Percentiles rank a stretch among this genome's conserved stretches.
Evolutionary conservation across 2,888 invertebrate species (phyloP).

Genomic region (Rapana venosa): DNA sequence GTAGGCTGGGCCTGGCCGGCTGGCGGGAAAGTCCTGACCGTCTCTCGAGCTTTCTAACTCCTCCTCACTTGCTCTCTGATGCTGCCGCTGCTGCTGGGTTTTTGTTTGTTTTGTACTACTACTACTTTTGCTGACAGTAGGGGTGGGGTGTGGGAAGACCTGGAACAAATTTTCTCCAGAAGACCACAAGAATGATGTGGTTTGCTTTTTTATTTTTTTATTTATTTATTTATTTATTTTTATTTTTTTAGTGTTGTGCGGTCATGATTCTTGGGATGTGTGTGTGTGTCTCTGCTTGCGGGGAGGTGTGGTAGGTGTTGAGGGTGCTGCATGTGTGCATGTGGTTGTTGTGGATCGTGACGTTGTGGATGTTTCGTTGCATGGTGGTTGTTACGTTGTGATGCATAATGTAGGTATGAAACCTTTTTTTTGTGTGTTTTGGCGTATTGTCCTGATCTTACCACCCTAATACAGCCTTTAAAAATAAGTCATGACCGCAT

Average conservation of each 20-base stretch:
- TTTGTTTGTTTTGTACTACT: not conserved
- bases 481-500: no score
- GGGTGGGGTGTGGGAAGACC: no score
- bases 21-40: no score
- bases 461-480: no score
- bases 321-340: not conserved
- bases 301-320: not conserved
- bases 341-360: not conserved
- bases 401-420: no score
- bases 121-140: no score
- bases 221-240: no score
- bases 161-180: not conserved
- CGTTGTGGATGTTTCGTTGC: no score
- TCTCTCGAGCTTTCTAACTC: no score
- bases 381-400: no score
- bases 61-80: not conserved
- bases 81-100: not conserved
- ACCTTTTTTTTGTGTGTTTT: no score
- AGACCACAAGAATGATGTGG: not conserved
- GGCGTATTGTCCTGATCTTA: no score
- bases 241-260: not conserved
- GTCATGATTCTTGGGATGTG: not conserved
- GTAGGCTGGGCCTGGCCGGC: slow-evolving; percentile 54
- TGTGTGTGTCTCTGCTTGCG: not conserved
- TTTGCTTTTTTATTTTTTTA: not conserved